Percentiles rank a stretch among this genome's conserved stretches.
Evolutionary conservation across 2,113 vertebrate genomes (phyloP).

Genomic region (Scomber scombrus): DNA sequence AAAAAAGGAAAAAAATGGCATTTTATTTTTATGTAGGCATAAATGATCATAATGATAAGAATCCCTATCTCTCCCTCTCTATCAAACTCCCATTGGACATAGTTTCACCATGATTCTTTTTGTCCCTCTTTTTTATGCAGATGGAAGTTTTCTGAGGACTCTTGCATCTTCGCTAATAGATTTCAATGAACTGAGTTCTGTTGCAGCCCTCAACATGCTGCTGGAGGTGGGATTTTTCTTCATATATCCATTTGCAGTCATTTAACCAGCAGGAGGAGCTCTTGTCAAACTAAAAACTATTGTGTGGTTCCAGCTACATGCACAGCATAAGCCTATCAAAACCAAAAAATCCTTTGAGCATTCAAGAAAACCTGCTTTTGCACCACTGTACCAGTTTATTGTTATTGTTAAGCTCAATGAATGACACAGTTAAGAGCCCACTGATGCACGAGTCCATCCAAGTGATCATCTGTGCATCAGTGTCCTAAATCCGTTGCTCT

Average conservation of each 20-base stretch:
- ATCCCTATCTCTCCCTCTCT: not conserved
- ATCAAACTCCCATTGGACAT: not conserved
- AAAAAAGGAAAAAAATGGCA: too few species aligned
- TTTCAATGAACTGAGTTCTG: slow-evolving; percentile 96
- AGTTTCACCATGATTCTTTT: not conserved
- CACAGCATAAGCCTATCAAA: slow-evolving; percentile 42
- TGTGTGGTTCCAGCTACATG: not conserved
- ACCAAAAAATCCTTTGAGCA: slow-evolving; percentile 44
- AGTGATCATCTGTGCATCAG: slow-evolving; percentile 41
- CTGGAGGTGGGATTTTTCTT: slow-evolving; percentile 89
- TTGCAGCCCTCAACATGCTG: slow-evolving; percentile 96
- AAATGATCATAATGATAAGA: not conserved
- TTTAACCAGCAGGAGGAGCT: slow-evolving; percentile 82
- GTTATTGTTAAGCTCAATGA: slow-evolving; percentile 39
- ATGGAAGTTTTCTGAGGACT: slow-evolving; percentile 95
- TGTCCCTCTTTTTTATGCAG: slow-evolving; percentile 80
- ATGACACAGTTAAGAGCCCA: slow-evolving; percentile 26
- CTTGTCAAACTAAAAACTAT: slow-evolving; percentile 66
- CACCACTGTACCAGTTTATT: slow-evolving; percentile 37
- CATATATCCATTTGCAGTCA: not conserved
- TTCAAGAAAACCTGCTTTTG: slow-evolving; percentile 39
- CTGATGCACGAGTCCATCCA: slow-evolving; percentile 21
- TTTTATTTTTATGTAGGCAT: not conserved
- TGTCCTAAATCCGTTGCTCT: slow-evolving; percentile 42
- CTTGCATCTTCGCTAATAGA: slow-evolving; percentile 94